Evolutionary conservation across 2,888 invertebrate genomes (phyloP).

Genomic region (Isotomurus palustris): DNA sequence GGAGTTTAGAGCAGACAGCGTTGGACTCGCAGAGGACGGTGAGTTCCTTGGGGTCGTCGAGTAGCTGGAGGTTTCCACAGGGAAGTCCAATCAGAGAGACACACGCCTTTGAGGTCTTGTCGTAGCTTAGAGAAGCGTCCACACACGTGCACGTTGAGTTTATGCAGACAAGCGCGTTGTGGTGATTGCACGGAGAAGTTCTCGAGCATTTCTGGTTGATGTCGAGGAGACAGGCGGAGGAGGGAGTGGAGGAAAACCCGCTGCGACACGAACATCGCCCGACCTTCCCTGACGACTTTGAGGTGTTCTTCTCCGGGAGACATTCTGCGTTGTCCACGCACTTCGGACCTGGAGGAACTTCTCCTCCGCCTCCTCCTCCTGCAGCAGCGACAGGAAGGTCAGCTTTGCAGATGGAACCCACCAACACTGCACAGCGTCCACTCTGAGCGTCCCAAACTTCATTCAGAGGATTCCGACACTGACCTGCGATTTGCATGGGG

Average conservation of each 20-base stretch:
- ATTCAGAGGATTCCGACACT: constrained; percentile 28
- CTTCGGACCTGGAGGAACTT: constrained; percentile 9
- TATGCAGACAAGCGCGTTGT: constrained; percentile 25
- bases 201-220: constrained; percentile 25
- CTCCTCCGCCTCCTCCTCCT: no score
- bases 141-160: constrained; percentile 32
- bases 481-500: constrained; percentile 22
- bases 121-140: constrained; percentile 29
- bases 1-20: constrained; percentile 20
- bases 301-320: background rate
- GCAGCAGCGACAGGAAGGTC: no score
- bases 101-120: constrained; percentile 24
- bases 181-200: constrained; percentile 23
- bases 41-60: constrained; percentile 21
- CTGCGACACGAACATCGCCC: constrained; percentile 21
- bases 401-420: constrained; percentile 17
- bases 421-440: constrained; percentile 21
- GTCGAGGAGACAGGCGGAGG: constrained; percentile 28
- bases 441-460: constrained; percentile 16
- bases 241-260: constrained; percentile 23
- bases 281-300: background rate
- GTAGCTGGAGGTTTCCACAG: constrained; percentile 27
- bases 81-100: constrained; percentile 26
- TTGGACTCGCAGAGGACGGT: constrained; percentile 26
- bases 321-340: constrained; percentile 30